Evolutionary conservation across 2,113 vertebrate genomes (phyloP), one percentile per base, ranked within the genome.

Genomic region (Cottus gobio): DNA sequence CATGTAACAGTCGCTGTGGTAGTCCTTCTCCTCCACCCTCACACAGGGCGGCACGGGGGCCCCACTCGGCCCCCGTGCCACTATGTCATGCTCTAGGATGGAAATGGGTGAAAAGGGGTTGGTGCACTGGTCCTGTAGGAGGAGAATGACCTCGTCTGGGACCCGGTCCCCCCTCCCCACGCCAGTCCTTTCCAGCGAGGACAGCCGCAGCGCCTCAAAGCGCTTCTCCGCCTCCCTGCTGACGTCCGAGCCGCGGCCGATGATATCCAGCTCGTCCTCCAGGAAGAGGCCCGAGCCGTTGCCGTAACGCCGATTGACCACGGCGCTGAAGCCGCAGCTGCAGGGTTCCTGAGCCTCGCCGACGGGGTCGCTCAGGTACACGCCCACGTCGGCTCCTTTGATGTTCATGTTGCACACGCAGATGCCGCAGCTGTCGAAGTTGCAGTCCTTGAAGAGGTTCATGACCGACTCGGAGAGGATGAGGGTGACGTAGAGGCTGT

Each of bases 381-480:
- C 97, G 63, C 97, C 98, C 85, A 97, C 97, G 54, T 99, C 98
- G 20, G 97, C 97, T 90, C 98, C 98, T 94, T 97, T 98, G 88
- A 99, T 99, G 93, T 99, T 98, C 97, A 98, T 99, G 93, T 99
- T 99, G 90, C 98, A 99, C 42, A 98, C 98, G 36, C 98, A 99
- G 88, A 99, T 96, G 94, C 98, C 98, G 92, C 98, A 99, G 95
- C 98, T 99, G 95, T 99, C 98, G 65, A 99, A 99, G 94, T 98
- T 99, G 90, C 98, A 99, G 95, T 99, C 98, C 89, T 98, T 99
- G 94, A 97, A 99, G 84, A 99, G 96, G 80, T 99, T 99, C 97
- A 98, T 97, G 85, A 98, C 97, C 0, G 98, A 99, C 90, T 99
- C 98, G 0, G 98, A 99, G 80, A 99, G 97, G 91, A 99, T 99